Base-by-base conservation (phyloP, 2,113 vertebrate genomes). In the Mohoua ochrocephala region DNA sequence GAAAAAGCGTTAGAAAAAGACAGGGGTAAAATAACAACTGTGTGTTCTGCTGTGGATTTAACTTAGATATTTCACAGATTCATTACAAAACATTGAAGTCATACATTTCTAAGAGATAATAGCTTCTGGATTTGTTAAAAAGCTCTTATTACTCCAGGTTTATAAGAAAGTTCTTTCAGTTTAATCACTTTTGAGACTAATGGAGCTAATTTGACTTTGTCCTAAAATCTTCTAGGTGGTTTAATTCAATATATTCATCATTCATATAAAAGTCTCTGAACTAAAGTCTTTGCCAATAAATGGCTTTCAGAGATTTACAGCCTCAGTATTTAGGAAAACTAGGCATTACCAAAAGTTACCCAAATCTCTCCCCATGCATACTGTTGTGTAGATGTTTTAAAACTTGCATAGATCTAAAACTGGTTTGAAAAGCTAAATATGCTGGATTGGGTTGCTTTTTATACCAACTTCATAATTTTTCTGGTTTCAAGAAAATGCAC, bases 221-320 rank as follows among this genome's bases (percentile, higher is more conserved):
- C 64, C 76, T 86, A 73, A 92, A 90, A 88, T 86, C 28, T 70
- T 86, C 63, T 63, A 42, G 21, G 23, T 91, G 28, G 13, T 85
- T 84, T 96, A 92, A 91, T 95, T 96, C 71, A 92, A 84, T 86
- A 31, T 52, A 88, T 85, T 93, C 27, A 83, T 92, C 42, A 86
- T 67, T 80, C 50, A 50, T 83, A 50, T 60, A 50, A 69, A 70
- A 79, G 61, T 78, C 52, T 93, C 45, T 70, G 65, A 80, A 49
- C 15, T 63, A 61, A 77, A 92, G 15, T 69, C 75, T 91, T 76
- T 88, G 23, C 54, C 35, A 65, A 80, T 78, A 89, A 88, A 45
- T 53, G 22, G 31, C 20, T 73, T 75, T 76, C 50, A 71, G 4
- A 84, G 41, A 82, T 73, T 39, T 79, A 65, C 17, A 79, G n/a